Base-by-base conservation (phyloP, 2,888 invertebrate species). In the Synanthedon tipuliformis region DNA sequence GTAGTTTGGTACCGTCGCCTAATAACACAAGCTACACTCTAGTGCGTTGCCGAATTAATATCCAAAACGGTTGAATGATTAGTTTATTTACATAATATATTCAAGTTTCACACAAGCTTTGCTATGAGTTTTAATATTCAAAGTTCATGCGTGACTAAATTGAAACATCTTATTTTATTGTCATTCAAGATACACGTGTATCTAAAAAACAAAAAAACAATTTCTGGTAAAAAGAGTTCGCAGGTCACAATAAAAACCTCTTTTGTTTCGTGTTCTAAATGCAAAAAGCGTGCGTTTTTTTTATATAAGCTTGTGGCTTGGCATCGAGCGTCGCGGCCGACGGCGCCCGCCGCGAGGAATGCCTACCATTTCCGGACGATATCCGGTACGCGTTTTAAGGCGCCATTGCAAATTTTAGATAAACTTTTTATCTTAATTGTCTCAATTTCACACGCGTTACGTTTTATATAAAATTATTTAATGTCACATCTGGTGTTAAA, bases 331-430 rank as follows among this genome's bases (percentile, higher is more conserved):
- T 34, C 10, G 34, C 10, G 34, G 34, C 34, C 34, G 34, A 69
- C 63, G 66, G 60, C 75, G 73, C 34, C 75, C 78, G 82, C 76
- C 81, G 78, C 71, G 78, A 72, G 84, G 87, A 79, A 87, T 87
- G 85, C 75, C 61, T 65, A 81, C 81, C 78, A 87, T 87, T 86
- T 87, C 87, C 87, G 85, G 86, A 84, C 78, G 75, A 76, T 82
- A 78, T 87, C 87, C 87, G 87, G 81, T 70, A 71, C 74, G 67
- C 68, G 65, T 62, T 67, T 34, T 34, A 65, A 70, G 75, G 64
- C 65, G 68, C 79, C 73, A 66, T 61, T 65, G 65, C 68, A 64
- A 66, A 67, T 75, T 23, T 65, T 61, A 76, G 76, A 79, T 78
- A 76, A 75, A 67, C 40, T 8, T 52, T 62, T 61, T 69, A 71